phyloP scores from a whole-genome alignment of 1,140 invertebrate genomes.

The Ips typographus region DNA sequence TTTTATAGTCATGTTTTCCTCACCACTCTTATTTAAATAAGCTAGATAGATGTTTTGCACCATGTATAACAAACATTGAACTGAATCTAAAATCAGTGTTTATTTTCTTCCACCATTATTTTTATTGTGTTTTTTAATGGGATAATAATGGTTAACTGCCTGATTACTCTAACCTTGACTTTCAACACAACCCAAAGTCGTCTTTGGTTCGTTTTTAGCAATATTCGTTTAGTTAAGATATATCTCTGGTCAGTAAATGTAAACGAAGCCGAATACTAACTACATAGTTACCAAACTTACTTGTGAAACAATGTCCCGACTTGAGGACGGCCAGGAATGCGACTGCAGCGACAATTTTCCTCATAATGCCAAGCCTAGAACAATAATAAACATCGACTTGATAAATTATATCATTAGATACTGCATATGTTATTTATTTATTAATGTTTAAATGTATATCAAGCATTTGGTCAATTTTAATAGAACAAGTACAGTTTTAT shows the following conservation, averaged over 20 bases:
- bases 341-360: neutral
- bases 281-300: constrained; percentile 12
- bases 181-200: constrained; percentile 3
- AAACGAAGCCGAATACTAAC: neutral
- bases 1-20: too few species aligned
- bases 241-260: neutral
- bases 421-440: too few species aligned
- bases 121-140: too few species aligned
- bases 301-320: constrained; percentile 23
- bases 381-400: constrained; percentile 2
- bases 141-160: neutral
- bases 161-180: constrained; percentile 21
- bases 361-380: constrained; percentile 14
- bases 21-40: too few species aligned
- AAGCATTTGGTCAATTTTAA: too few species aligned
- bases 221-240: neutral
- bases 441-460: too few species aligned
- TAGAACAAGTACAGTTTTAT: too few species aligned
- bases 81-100: too few species aligned
- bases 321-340: neutral
- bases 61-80: too few species aligned
- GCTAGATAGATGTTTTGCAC: too few species aligned
- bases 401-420: too few species aligned
- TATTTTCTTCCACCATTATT: too few species aligned
- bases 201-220: neutral